phyloP scores from a whole-genome alignment of 2,113 vertebrate genomes.

The Amia ocellicauda region DNA sequence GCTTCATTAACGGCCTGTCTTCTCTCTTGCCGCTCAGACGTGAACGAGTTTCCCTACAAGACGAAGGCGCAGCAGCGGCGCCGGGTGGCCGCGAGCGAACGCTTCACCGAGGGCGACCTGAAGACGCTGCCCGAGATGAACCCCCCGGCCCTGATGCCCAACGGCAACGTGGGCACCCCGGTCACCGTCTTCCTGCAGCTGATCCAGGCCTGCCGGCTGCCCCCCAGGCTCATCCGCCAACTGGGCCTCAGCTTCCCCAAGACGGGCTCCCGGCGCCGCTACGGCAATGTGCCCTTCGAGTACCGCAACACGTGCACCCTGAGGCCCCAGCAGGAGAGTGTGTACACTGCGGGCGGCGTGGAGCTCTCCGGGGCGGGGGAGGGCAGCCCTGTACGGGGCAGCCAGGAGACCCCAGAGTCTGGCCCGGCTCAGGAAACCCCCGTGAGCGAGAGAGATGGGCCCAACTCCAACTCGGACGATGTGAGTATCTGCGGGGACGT shows the following conservation, averaged over 20 bases:
- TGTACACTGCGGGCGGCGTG: constrained; percentile 81
- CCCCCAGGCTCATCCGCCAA: constrained; percentile 79
- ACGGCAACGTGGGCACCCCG: constrained; percentile 89
- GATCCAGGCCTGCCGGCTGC: constrained; percentile 86
- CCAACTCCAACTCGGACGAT: constrained; percentile 66
- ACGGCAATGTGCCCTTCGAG: constrained; percentile 85
- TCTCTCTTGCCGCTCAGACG: constrained; percentile 56
- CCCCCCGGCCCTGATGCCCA: constrained; percentile 85
- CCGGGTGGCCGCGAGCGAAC: constrained; percentile 41
- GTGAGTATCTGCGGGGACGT: constrained; percentile 61
- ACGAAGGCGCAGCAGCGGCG: constrained; percentile 65
- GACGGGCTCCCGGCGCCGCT: constrained; percentile 77
- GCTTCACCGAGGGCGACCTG: constrained; percentile 68
- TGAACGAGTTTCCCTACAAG: constrained; percentile 53
- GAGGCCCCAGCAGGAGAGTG: constrained; percentile 57
- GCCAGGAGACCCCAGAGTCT: constrained; percentile 19
- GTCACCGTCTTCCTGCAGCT: constrained; percentile 81
- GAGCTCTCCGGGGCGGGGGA: constrained; percentile 68
- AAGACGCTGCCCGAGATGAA: constrained; percentile 79
- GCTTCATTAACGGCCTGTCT: too few relatives aligned
- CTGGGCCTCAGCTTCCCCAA: constrained; percentile 84
- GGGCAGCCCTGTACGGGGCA: constrained; percentile 14
- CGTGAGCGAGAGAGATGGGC: constrained; percentile 36
- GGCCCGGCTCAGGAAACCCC: constrained; percentile 30
- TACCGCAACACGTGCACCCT: constrained; percentile 64